Evolutionary conservation across 2,888 invertebrate species (phyloP).

Genomic region (Nipponacmea schrenckii): DNA sequence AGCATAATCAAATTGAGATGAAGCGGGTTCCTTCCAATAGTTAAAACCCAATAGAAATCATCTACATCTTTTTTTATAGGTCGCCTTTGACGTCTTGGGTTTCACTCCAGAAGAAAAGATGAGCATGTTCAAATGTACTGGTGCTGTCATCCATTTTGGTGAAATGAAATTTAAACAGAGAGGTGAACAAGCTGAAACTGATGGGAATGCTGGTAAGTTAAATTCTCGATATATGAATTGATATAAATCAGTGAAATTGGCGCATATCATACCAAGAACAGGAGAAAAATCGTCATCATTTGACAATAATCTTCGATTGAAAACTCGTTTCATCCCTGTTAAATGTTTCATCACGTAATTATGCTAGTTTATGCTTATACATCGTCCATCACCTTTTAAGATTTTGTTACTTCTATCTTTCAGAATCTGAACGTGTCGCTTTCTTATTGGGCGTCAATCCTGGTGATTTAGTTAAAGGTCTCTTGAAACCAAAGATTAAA

Average conservation of each 20-base stretch:
- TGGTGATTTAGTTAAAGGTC: conserved; percentile 80
- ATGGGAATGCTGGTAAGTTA: conserved; percentile 49
- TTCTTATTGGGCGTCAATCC: conserved; percentile 89
- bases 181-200: conserved; percentile 82
- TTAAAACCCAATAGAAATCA: no score
- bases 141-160: conserved; percentile 99
- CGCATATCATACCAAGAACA: no score
- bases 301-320: no score
- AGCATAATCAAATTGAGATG: no score
- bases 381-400: no score
- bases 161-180: conserved; percentile 99
- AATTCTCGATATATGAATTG: no score
- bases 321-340: no score
- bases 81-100: conserved; percentile 98
- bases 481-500: conserved; percentile 94
- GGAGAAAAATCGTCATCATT: no score
- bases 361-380: no score
- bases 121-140: conserved; percentile 93
- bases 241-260: no score
- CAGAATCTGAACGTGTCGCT: conserved; percentile 88
- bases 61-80: conserved; percentile 72
- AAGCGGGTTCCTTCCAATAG: no score
- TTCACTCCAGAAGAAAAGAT: conserved; percentile 93
- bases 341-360: no score
- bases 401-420: neutral